These are phyloP conservation scores for Dermolepida albohirtum DNA, from an alignment of 2,888 invertebrate species.

Conservation along the genomic window DNA sequence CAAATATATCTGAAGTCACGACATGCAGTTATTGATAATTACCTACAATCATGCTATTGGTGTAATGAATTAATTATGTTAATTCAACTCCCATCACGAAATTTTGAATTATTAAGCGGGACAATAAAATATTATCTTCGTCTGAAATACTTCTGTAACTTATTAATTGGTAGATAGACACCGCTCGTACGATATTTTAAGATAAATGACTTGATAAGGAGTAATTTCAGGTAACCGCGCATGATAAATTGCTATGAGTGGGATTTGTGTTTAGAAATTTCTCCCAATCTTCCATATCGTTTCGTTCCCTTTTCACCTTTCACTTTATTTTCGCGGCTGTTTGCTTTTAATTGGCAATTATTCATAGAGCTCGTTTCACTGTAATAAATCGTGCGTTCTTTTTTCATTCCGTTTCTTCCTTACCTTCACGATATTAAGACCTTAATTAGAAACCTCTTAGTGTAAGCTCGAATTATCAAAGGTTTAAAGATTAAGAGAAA, in stretches of 20 bases:
- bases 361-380: slow-evolving; percentile 25
- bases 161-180: neutral
- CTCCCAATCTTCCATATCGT: neutral
- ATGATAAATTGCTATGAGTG: slow-evolving; percentile 25
- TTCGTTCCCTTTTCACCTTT: slow-evolving; percentile 7
- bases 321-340: slow-evolving; percentile 26
- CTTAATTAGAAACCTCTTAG: slow-evolving; percentile 33
- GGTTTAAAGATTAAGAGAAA: slow-evolving; percentile 28
- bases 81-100: neutral
- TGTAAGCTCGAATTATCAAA: slow-evolving; percentile 30
- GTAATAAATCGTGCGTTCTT: slow-evolving; percentile 19
- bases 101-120: neutral
- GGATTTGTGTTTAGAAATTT: slow-evolving; percentile 28
- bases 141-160: slow-evolving; percentile 5
- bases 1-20: slow-evolving; percentile 8
- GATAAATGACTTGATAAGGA: slow-evolving; percentile 22
- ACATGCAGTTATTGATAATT: neutral
- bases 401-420: slow-evolving; percentile 2
- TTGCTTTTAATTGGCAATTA: slow-evolving; percentile 30
- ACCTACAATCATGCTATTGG: slow-evolving; percentile 12
- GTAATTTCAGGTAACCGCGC: slow-evolving; percentile 23
- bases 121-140: slow-evolving; percentile 5
- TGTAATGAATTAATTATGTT: slow-evolving; percentile 21
- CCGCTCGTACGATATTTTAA: slow-evolving; percentile 2
- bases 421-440: slow-evolving; percentile 6